Evolutionary conservation across 2,888 invertebrate species (phyloP), one percentile per base, ranked within the genome.

Genomic region (Xestobium rufovillosum): DNA sequence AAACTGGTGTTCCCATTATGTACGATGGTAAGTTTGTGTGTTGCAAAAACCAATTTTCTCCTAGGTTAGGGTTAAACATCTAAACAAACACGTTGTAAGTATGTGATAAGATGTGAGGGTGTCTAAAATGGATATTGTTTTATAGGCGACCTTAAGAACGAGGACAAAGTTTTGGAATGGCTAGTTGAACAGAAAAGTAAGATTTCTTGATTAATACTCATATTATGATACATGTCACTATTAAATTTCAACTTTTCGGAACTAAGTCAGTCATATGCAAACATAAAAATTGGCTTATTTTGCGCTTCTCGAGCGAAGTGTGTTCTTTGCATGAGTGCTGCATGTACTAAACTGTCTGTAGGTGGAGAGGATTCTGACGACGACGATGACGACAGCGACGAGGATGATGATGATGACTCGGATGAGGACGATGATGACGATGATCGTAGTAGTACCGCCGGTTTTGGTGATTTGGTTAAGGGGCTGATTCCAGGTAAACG

Each of bases 141-240:
- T 81, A 75, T 81, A 89, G 89, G 89, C 78, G 83, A 89, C 79
- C 86, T 90, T 77, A 86, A 79, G 78, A 83, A 87, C 69, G 88
- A 90, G 80, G 85, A 86, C 72, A 86, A 85, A 78, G 89, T 91
- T 75, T 82, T 91, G 76, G 84, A 86, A 77, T 91, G 90, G 90
- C 83, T 91, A 73, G 76, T 88, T 75, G 83, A 86, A 75, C 89
- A 90, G 77, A 88, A 89, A 86, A 88, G 89, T 89, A 89, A 89
- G 89, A 78, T 72, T 72, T 71, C 70, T 69, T 72, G 41, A 43
- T 46, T 49, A 36, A 44, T 45, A 43, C 45, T 48, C 43, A 36
- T 43, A 31, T 33, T 34, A 36, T 38, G 38, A 44, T 42, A 46
- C 39, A 45, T 50, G 30, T 51, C n/a, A n/a, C n/a, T n/a, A n/a